These are phyloP conservation scores for Umimayanthus chanpuru DNA, from an alignment of 92 coral and sea anemone genomes.

Conservation along the genomic window DNA sequence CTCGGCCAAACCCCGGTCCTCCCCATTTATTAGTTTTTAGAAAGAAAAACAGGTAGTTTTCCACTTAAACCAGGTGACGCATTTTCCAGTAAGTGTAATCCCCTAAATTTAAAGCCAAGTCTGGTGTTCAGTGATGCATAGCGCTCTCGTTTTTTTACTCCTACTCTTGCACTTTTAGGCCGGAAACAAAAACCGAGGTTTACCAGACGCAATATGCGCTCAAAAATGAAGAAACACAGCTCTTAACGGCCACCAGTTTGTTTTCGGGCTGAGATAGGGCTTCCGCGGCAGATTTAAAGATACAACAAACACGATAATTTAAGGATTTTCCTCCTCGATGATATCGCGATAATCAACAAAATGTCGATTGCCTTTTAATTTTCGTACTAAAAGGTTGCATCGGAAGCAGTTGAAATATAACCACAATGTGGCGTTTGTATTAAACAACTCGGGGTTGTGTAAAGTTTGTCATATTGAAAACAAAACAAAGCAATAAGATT, in stretches of 20 bases:
- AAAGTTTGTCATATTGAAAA: slow-evolving; percentile 19
- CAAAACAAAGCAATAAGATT: neutral
- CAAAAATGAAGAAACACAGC: neutral
- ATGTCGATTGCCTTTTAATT: slow-evolving; percentile 20
- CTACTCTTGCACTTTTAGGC: neutral
- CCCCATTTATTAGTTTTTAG: slow-evolving; percentile 24
- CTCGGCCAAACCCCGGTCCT: slow-evolving; percentile 17
- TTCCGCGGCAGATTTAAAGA: slow-evolving; percentile 22
- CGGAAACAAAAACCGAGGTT: neutral
- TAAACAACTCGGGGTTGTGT: slow-evolving; percentile 30
- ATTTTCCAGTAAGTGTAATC: slow-evolving; percentile 25
- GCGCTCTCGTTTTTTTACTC: neutral
- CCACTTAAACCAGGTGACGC: slow-evolving; percentile 42
- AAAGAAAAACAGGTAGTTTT: slow-evolving; percentile 40
- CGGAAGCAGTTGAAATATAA: slow-evolving; percentile 6
- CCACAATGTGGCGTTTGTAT: neutral
- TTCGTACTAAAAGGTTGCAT: neutral
- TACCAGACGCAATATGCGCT: neutral
- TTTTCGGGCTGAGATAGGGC: neutral
- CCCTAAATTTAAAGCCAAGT: slow-evolving; percentile 20
- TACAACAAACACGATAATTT: slow-evolving; percentile 14
- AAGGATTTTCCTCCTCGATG: slow-evolving; percentile 8
- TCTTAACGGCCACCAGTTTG: neutral
- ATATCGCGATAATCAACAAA: neutral
- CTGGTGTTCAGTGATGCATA: neutral